Conservation (phyloP, 1,140 invertebrate genomes). For the Ephestia elutella region DNA sequence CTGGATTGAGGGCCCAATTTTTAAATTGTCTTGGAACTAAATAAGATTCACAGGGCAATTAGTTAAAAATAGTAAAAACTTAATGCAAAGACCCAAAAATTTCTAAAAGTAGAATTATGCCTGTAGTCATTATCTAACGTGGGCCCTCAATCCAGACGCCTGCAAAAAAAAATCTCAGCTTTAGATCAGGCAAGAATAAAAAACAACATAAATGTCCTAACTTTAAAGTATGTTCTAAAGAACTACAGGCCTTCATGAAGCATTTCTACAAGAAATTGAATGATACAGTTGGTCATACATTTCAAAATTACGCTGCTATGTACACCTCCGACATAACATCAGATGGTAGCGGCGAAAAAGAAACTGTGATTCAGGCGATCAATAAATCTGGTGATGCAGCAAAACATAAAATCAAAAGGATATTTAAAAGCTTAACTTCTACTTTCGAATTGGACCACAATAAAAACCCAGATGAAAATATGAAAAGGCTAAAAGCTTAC, state of each 20-base stretch:
- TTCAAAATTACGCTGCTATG: slow-evolving; percentile 48
- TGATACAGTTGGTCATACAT: slow-evolving; percentile 33
- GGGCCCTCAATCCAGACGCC: too few species aligned
- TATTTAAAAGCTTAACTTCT: slow-evolving; percentile 32
- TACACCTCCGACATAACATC: slow-evolving; percentile 37
- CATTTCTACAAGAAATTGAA: slow-evolving; percentile 40
- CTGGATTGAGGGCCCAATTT: too few species aligned
- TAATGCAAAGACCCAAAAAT: too few species aligned
- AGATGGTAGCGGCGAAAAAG: slow-evolving; percentile 26
- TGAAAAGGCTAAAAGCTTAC: slow-evolving; percentile 30
- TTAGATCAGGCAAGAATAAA: not conserved
- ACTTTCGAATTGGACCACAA: slow-evolving; percentile 31
- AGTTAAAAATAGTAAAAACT: too few species aligned
- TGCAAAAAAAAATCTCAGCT: too few species aligned
- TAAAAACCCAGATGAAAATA: slow-evolving; percentile 31
- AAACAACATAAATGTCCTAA: slow-evolving; percentile 21
- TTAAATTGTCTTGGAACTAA: too few species aligned
- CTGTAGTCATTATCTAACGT: too few species aligned
- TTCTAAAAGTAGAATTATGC: too few species aligned
- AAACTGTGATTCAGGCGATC: slow-evolving; percentile 24
- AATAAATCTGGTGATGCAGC: slow-evolving; percentile 17
- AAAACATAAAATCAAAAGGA: slow-evolving; percentile 24
- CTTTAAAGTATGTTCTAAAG: slow-evolving; percentile 40
- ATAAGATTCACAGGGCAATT: too few species aligned
- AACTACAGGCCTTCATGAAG: slow-evolving; percentile 38